A percentile compares a stretch with the other conserved stretches of the same genome.
Evolutionary conservation across 2,888 invertebrate genomes (phyloP).

Genomic region (Ornithoptera alexandrae): DNA sequence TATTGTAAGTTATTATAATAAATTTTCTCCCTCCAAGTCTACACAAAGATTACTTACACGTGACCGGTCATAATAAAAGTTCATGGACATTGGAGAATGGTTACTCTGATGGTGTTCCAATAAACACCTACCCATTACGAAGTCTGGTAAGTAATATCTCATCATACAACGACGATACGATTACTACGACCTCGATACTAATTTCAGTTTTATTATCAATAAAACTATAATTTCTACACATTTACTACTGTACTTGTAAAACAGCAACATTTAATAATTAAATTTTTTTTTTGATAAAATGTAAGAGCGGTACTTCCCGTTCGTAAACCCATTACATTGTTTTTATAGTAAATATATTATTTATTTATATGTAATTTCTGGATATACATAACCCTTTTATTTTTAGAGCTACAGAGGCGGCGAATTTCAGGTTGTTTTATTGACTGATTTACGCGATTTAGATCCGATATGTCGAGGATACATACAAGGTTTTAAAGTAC

Average conservation of each 20-base stretch:
- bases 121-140: constrained; percentile 80
- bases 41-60: constrained; percentile 51
- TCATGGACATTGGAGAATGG: constrained; percentile 81
- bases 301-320: too few relatives aligned
- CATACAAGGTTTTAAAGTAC: constrained; percentile 83
- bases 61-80: constrained; percentile 43
- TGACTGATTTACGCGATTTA: constrained; percentile 72
- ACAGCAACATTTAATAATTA: too few relatives aligned
- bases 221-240: too few relatives aligned
- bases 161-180: too few relatives aligned
- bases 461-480: constrained; percentile 83
- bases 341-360: too few relatives aligned
- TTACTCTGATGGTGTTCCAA: constrained; percentile 61
- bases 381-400: constrained; percentile 1
- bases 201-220: too few relatives aligned
- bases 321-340: too few relatives aligned
- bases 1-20: neutral
- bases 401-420: constrained; percentile 52
- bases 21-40: constrained; percentile 48
- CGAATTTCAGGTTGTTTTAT: constrained; percentile 69
- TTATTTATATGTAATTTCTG: neutral
- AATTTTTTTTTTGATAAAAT: too few relatives aligned
- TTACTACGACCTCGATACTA: too few relatives aligned
- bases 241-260: too few relatives aligned
- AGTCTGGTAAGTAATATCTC: constrained; percentile 59